Base-by-base conservation (phyloP, 2,113 vertebrate genomes). In the Cepphus grylle region DNA sequence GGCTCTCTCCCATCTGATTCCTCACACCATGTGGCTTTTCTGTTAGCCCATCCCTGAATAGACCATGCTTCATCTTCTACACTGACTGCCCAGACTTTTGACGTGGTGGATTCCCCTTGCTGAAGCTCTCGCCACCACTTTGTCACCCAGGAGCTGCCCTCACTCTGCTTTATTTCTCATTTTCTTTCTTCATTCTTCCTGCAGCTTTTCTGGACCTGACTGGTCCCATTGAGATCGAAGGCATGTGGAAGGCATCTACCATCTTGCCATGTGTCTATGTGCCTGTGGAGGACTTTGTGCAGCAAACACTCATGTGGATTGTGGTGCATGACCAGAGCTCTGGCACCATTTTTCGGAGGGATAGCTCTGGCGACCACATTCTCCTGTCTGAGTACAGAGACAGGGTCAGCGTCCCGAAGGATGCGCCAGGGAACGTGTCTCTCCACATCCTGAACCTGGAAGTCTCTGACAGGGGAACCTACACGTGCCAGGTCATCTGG, bases 401-500 rank as follows among this genome's bases (percentile, higher is more conserved):
- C 36, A 96, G 97, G 69, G 58, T 98, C 70, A 89, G 74, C 0
- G 23, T 97, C 29, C 91, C 7, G 1, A 88, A 77, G 9, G 16
- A 90, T 0, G 1, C 8, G 50, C 88, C 91, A 16, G 98, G 98
- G 50, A 83, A 98, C 4, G 92, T 98, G 26, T 98, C 98, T 17
- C 98, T 98, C 29, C 56, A 79, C 29, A 92, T 98, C 65, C 74
- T 78, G 66, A 43, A 34, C 17, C 77, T 98, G 50, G 97, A 97
- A 43, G n/a, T 98, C 61, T 91, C 97, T 36, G 98, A 98, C 72
- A 55, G 36, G 38, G 97, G 94, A 43, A 77, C n/a, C 47, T 98
- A 98, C 67, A 90, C 65, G 15, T 98, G 98, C 67, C 95, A 93
- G 58, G 97, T 98, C 62, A 96, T 85, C 55, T 98, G 97, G 98